Evolutionary conservation across 2,888 invertebrate genomes (phyloP).

Genomic region (Perdita meconis): DNA sequence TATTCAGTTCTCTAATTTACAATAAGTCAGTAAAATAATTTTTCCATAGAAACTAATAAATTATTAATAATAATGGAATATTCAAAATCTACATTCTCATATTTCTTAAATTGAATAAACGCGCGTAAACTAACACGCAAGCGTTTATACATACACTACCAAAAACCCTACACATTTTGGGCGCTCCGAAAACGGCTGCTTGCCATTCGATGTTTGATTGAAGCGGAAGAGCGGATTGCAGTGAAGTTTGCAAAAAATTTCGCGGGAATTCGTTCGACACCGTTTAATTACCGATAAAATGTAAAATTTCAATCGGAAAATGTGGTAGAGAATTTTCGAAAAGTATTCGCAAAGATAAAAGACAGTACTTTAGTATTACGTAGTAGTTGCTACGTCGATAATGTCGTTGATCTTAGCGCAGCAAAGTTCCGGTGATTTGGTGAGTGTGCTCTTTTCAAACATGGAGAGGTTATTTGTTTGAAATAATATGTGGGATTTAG

Average conservation of each 20-base stretch:
- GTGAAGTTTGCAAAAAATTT: conserved; percentile 8
- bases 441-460: conserved; percentile 80
- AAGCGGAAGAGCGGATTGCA: not conserved
- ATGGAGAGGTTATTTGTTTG: conserved; percentile 81
- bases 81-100: too few species aligned
- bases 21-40: too few species aligned
- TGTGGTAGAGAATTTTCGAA: not conserved
- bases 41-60: too few species aligned
- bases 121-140: too few species aligned
- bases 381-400: conserved; percentile 60
- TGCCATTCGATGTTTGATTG: not conserved
- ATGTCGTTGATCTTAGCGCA: conserved; percentile 52
- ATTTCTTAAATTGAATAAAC: too few species aligned
- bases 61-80: too few species aligned
- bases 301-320: not conserved
- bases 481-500: conserved; percentile 83
- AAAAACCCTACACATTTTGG: too few species aligned
- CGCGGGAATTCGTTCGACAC: not conserved
- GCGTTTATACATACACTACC: too few species aligned
- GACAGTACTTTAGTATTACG: conserved; percentile 24
- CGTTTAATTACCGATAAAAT: not conserved
- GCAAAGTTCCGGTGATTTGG: conserved; percentile 72
- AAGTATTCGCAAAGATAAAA: not conserved
- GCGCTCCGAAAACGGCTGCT: not conserved
- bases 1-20: too few species aligned